Conservation (phyloP, 2,113 vertebrate species). For the Grammomys dolichurus region DNA sequence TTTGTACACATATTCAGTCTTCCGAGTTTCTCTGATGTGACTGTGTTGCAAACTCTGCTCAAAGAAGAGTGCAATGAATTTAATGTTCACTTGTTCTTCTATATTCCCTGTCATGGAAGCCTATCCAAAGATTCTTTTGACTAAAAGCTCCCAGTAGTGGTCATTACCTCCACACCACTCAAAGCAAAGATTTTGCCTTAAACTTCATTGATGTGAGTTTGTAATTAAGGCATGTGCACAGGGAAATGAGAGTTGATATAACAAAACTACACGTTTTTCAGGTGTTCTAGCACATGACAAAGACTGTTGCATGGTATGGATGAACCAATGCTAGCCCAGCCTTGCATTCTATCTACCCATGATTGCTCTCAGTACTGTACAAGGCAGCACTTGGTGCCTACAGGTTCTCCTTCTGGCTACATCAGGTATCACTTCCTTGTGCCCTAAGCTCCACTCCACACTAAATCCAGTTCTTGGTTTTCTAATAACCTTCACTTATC, state of each 20-base stretch:
- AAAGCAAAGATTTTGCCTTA: conserved; percentile 32
- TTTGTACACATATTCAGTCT: not conserved
- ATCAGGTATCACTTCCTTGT: not conserved
- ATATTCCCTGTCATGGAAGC: not conserved
- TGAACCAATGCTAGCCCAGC: not conserved
- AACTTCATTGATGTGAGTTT: not conserved
- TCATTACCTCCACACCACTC: not conserved
- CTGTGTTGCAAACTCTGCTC: conserved; percentile 14
- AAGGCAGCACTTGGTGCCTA: not conserved
- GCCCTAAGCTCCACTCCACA: conserved; percentile 73
- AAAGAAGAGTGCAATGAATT: not conserved
- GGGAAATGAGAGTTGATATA: conserved; percentile 26
- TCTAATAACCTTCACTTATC: conserved; percentile 94
- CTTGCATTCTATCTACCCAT: not conserved
- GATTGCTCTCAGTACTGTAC: not conserved
- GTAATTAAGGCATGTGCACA: conserved; percentile 13
- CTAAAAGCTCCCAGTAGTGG: not conserved
- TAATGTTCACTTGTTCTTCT: conserved; percentile 17
- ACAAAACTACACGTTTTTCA: conserved; percentile 45
- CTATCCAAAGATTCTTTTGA: not conserved
- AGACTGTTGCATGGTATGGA: not conserved
- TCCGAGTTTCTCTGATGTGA: not conserved
- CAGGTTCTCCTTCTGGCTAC: not conserved
- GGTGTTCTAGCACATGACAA: not conserved
- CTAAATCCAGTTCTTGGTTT: conserved; percentile 93